Base-by-base conservation (phyloP, 2,113 vertebrate genomes). In the Poeciliopsis retropinna region DNA sequence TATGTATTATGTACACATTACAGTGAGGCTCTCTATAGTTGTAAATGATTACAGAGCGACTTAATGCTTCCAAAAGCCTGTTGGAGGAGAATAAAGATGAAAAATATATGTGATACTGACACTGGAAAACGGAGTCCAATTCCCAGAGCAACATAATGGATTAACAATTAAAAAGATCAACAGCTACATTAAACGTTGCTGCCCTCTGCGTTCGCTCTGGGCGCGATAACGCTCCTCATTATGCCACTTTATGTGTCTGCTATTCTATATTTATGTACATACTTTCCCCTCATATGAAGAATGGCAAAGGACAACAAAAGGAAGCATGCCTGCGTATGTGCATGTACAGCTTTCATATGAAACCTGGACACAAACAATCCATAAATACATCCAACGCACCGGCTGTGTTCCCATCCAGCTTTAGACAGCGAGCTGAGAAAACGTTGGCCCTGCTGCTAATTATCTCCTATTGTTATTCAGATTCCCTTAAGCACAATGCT, bases 401-500 rank as follows among this genome's bases (percentile, higher is more conserved):
- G 29, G 61, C 17, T 51, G 41, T 22, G 5, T 64, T 70, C 82
- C 63, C 31, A 51, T 51, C 80, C 70, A 72, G 72, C 70, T 77
- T 79, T 66, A 73, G 67, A 78, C 47, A 51, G 79, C 63, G 67
- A 79, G 83, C 88, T 82, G 86, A 86, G 77, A 76, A 66, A 62
- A 85, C 44, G 62, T 64, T 30, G 74, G 66, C 85, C 87, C 85
- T 91, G 90, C 81, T 87, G 88, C 87, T 91, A 93, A 93, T 94
- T 87, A 92, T 85, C 88, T 89, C 65, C 90, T 78, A 88, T 94
- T 94, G 93, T 93, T 92, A 87, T 93, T 92, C 87, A 88, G 85
- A 90, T 91, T 92, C 88, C 87, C 90, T 84, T 88, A 89, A 92
- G 88, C 85, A 75, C 27, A 70, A 72, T 25, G 72, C 73, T 0